Conservation (phyloP, 2,888 invertebrate species). For the Trypoxylon attenuatum region DNA sequence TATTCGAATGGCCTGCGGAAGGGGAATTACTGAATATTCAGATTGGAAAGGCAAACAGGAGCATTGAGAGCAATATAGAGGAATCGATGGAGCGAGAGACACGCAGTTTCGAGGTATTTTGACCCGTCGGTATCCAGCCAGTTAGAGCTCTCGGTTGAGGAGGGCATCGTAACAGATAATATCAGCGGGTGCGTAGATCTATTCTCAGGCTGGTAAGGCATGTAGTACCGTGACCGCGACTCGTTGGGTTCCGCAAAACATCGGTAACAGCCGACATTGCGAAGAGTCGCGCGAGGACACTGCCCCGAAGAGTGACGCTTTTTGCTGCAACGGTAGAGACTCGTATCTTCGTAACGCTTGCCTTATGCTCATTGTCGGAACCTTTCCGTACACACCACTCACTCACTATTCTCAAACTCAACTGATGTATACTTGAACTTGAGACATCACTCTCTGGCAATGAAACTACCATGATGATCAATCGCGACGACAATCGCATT, state of each 20-base stretch:
- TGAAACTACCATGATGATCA: too few relatives aligned
- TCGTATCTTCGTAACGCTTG: conserved; percentile 17
- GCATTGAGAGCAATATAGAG: too few relatives aligned
- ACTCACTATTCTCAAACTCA: not conserved
- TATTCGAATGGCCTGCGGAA: too few relatives aligned
- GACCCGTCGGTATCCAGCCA: too few relatives aligned
- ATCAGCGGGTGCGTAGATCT: conserved; percentile 23
- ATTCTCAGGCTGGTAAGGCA: conserved; percentile 22
- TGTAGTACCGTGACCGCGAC: conserved; percentile 24
- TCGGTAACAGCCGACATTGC: conserved; percentile 37
- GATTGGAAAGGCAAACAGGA: too few relatives aligned
- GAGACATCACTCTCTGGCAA: too few relatives aligned
- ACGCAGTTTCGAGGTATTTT: not conserved
- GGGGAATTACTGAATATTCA: too few relatives aligned
- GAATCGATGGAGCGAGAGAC: not conserved
- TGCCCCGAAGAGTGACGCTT: conserved; percentile 29
- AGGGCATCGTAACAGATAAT: conserved; percentile 17
- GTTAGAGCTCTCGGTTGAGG: not conserved
- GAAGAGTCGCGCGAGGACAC: conserved; percentile 31
- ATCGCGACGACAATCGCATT: too few relatives aligned
- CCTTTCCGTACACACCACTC: not conserved
- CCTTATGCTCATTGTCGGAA: conserved; percentile 9
- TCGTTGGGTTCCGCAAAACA: conserved; percentile 36
- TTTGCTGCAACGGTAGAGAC: conserved; percentile 6
- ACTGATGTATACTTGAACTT: conserved; percentile 16